Evolutionary conservation across 2,888 invertebrate species (phyloP).

Genomic region (Axea sp.): DNA sequence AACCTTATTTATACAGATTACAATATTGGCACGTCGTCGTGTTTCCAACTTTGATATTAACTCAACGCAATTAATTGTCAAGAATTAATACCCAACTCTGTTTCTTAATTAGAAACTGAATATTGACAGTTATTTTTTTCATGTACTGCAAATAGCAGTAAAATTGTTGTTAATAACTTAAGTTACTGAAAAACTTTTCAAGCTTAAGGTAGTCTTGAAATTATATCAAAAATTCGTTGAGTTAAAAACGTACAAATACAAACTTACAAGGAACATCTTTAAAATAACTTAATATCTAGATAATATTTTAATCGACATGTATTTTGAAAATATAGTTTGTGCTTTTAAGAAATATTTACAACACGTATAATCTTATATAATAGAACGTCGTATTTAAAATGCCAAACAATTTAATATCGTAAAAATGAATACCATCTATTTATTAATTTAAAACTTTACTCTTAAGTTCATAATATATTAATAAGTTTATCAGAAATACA

Average conservation of each 20-base stretch:
- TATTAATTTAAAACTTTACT: no score
- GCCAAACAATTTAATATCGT: no score
- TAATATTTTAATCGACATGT: background rate
- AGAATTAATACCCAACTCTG: background rate
- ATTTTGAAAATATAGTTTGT: background rate
- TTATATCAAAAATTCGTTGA: conserved; percentile 3
- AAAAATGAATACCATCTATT: no score
- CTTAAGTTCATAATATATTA: no score
- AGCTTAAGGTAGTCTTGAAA: background rate
- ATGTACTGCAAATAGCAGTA: background rate
- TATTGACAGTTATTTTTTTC: background rate
- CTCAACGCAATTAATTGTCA: background rate
- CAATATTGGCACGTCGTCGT: conserved; percentile 49
- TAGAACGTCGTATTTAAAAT: no score
- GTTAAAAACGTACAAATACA: conserved; percentile 3
- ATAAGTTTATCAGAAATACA: no score
- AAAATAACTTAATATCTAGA: background rate
- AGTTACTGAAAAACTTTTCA: conserved; percentile 8
- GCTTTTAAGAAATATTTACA: no score
- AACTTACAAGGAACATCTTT: conserved; percentile 6
- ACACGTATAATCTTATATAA: no score
- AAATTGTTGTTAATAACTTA: conserved; percentile 11
- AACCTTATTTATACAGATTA: conserved; percentile 41
- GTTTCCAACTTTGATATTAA: background rate
- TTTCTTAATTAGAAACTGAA: background rate